Base-by-base conservation (phyloP, 2,888 invertebrate species). In the Zygaena filipendulae region DNA sequence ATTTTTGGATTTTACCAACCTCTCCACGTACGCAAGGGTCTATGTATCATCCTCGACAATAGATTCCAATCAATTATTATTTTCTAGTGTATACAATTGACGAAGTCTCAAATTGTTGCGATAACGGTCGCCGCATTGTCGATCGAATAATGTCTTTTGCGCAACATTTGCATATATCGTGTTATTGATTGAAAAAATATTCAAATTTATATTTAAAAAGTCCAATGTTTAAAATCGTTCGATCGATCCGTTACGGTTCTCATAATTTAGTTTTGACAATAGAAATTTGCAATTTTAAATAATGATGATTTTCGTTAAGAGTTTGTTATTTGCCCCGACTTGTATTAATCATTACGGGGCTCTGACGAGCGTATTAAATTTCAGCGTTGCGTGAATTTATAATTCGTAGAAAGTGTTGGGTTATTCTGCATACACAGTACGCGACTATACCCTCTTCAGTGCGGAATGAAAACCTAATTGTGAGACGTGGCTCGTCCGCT, bases 131-230 rank as follows among this genome's bases (percentile, higher is more conserved):
- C 46, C 36, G 53, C 58, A 66, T 77, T 77, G 75, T 75, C 64
- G 53, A 51, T 43, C 57, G 54, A 56, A 61, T 58, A 61, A 66
- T 60, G 57, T 62, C 55, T 64, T 60, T 60, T 57, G 48, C 51
- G 37, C 33, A 16, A 45, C 35, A 72, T 75, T 74, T 79, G 74
- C 77, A 79, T 77, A 72, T 64, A 70, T 72, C 68, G 62, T n/a
- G 66, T 74, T 75, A 79, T 79, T 79, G 79, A 79, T 79, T 74
- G 75, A 67, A 72, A 74, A 70, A 72, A 74, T 72, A 79, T 79
- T 79, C 54, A 74, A 77, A 79, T 75, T n/a, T n/a, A n/a, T n/a
- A n/a, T n/a, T n/a, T n/a, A n/a, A n/a, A n/a, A n/a, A n/a, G 39
- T 29, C 29, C 36, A 54, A 50, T 59, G 63, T 69, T 71, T 67